These are phyloP conservation scores for Pangasius sanitwongsei DNA, from an alignment of 2,797 vertebrate genomes.

Conservation along the genomic window DNA sequence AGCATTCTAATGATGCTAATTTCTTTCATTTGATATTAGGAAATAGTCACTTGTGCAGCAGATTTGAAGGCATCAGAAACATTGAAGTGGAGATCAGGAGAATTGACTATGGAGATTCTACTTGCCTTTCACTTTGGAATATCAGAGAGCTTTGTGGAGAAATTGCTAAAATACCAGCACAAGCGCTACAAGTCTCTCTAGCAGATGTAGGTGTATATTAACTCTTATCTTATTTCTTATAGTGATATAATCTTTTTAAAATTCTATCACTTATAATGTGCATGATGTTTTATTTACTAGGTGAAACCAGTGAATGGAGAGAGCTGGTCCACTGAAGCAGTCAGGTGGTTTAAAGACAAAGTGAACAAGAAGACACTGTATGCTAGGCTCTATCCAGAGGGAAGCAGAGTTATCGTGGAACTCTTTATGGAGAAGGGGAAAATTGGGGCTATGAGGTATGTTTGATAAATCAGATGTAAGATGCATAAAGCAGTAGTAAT, in stretches of 20 bases:
- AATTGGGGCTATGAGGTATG: constrained; percentile 77
- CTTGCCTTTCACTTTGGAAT: constrained; percentile 65
- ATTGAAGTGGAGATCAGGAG: constrained; percentile 72
- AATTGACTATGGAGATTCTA: constrained; percentile 74
- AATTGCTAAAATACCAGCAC: constrained; percentile 65
- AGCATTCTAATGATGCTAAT: neutral
- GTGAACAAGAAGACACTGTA: constrained; percentile 71
- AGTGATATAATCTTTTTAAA: neutral
- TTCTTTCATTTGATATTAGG: neutral
- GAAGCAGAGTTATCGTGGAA: constrained; percentile 65
- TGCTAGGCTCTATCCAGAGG: constrained; percentile 71
- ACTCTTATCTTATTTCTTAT: neutral
- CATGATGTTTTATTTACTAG: constrained; percentile 51
- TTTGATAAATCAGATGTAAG: neutral
- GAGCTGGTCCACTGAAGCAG: constrained; percentile 72
- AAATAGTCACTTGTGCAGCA: neutral
- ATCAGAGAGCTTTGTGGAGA: constrained; percentile 65
- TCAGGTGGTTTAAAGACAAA: constrained; percentile 73
- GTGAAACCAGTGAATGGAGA: constrained; percentile 70
- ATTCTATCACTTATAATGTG: neutral
- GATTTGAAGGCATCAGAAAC: constrained; percentile 28
- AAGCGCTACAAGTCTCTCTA: constrained; percentile 73
- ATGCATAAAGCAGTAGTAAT: neutral
- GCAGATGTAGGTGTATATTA: constrained; percentile 67
- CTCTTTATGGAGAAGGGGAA: constrained; percentile 79